Percentiles rank a stretch among this genome's conserved stretches.
These are phyloP conservation scores for Parthenolecanium corni DNA, from an alignment of 2,888 invertebrate species.

Conservation along the genomic window DNA sequence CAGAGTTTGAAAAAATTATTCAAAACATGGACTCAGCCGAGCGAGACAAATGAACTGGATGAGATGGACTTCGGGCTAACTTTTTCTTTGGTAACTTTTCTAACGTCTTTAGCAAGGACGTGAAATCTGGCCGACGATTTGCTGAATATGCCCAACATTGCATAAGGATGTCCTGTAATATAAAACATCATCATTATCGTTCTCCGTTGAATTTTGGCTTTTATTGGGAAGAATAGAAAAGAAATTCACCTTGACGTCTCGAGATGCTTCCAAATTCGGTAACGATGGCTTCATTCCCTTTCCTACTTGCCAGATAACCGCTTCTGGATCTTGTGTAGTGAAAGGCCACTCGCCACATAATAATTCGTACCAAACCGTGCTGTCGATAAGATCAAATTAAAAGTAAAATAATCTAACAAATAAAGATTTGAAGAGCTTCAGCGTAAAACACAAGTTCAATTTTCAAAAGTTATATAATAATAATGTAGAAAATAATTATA, in stretches of 20 bases:
- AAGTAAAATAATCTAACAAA: no score
- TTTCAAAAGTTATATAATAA: no score
- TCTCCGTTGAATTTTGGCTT: no score
- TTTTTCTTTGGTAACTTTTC: conserved; percentile 91
- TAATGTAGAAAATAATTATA: no score
- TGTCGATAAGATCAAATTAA: no score
- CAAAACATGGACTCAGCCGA: conserved; percentile 92
- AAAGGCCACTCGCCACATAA: conserved; percentile 94
- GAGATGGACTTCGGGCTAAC: conserved; percentile 91
- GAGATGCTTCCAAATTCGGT: conserved; percentile 83
- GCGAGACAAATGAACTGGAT: conserved; percentile 90
- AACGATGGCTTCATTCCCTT: conserved; percentile 92
- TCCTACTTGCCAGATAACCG: conserved; percentile 96
- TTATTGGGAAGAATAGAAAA: background rate
- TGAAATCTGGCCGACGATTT: conserved; percentile 81
- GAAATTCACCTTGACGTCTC: conserved; percentile 76
- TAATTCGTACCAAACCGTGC: conserved; percentile 97
- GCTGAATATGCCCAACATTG: conserved; percentile 87
- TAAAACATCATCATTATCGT: background rate
- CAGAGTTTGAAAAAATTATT: conserved; percentile 32
- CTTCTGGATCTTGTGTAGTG: conserved; percentile 83
- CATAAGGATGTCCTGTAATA: conserved; percentile 82
- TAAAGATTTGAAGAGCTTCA: no score
- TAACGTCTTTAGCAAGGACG: conserved; percentile 62
- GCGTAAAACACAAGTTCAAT: no score